Evolutionary conservation across 2,888 invertebrate genomes (phyloP), one percentile per base, ranked within the genome.

Genomic region (Strigamia transsilvanica): DNA sequence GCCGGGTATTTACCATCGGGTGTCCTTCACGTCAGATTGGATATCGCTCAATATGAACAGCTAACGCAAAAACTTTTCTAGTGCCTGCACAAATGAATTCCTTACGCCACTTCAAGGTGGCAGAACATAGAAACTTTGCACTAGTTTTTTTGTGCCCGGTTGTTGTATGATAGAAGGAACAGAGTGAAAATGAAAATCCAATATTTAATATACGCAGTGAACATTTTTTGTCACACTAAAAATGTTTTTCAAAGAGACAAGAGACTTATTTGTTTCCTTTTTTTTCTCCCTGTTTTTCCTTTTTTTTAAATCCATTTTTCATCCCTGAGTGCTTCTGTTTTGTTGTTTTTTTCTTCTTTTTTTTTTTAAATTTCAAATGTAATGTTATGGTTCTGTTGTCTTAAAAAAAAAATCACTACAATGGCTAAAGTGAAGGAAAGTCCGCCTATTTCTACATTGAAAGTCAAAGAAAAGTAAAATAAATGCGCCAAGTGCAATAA

Each of bases 1-100:
- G 87, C 97, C 97, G 0, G 97, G 97, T 80, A 97, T 97, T 86
- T 97, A 97, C 89, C 97, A 97, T 88, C 91, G 96, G 85, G 96
- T 96, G 7, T 94, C 96, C 0, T 94, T 95, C 87, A 97, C 97
- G 0, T 95, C 96, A 7, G 97, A 97, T 88, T 97, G 97, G 97
- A 95, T 97, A 85, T 92, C 91, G 10, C 78, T 78, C 66, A 83
- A 83, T 56, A 80, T 83, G 66, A 83, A 82, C 56, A 56, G 80
- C 51, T 79, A 79, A 79, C 21, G 32, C 73, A 73, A 73, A 73
- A 27, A 32, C 32, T 73, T 7, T 73, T 32, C 73, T 73, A 73
- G 27, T 73, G 32, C 73, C 32, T 73, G 73, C 73, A 73, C 73
- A 73, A 73, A 73, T n/a, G 73, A 73, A 73, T 32, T 73, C 73